These are phyloP conservation scores for Marmota flaviventris DNA, from an alignment of 2,113 vertebrate genomes.

Conservation along the genomic window DNA sequence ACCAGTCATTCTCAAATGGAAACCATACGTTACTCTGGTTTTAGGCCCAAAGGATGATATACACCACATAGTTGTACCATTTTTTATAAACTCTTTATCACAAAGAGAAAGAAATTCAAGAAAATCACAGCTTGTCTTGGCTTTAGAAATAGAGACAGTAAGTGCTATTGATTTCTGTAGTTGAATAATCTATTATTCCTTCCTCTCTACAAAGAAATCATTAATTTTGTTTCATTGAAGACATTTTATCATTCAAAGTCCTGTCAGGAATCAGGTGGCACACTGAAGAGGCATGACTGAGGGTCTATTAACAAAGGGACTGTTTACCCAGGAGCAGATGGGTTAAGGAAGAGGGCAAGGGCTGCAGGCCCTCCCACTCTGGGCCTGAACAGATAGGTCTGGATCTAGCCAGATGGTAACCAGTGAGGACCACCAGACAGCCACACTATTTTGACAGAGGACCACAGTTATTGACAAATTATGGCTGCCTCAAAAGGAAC, in stretches of 20 bases:
- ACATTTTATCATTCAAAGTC: conserved; percentile 56
- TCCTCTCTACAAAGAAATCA: conserved; percentile 64
- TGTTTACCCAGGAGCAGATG: background rate
- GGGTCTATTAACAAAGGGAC: background rate
- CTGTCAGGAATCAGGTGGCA: conserved; percentile 47
- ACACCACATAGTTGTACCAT: background rate
- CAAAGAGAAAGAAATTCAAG: conserved; percentile 41
- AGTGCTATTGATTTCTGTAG: conserved; percentile 59
- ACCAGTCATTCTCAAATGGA: background rate
- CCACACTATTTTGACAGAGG: background rate
- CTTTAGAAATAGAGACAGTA: conserved; percentile 67
- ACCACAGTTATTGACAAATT: background rate
- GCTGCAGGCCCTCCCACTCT: accelerated
- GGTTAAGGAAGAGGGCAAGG: background rate
- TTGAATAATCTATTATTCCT: conserved; percentile 68
- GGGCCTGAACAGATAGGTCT: background rate
- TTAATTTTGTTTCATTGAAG: conserved; percentile 69
- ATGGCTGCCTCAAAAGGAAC: background rate
- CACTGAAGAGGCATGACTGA: background rate
- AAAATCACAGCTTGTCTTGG: conserved; percentile 8
- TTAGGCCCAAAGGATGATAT: background rate
- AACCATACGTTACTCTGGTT: background rate
- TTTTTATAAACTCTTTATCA: conserved; percentile 54
- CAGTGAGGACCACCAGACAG: background rate
- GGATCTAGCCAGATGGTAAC: background rate